Evolutionary conservation across 2,888 invertebrate species (phyloP).

Genomic region (Papilio demoleus): DNA sequence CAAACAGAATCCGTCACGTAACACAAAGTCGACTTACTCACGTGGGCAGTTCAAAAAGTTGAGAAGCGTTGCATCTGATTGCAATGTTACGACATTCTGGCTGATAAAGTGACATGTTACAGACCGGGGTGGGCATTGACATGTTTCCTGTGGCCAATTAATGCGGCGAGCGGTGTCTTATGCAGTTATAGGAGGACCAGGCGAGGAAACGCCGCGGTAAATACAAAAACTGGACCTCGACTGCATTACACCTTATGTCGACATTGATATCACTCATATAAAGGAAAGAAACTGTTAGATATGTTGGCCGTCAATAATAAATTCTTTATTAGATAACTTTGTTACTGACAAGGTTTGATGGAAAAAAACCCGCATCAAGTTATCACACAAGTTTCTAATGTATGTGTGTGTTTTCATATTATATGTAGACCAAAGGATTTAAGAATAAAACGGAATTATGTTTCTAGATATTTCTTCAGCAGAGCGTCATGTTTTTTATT

Average conservation of each 20-base stretch:
- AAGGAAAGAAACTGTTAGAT: not conserved
- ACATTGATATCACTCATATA: conserved; percentile 8
- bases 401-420: not conserved
- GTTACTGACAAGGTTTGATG: not conserved
- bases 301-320: not conserved
- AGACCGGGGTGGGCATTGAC: conserved; percentile 47
- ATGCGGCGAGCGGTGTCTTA: conserved; percentile 56
- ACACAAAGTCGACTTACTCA: not conserved
- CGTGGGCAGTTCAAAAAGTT: conserved; percentile 42
- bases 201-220: conserved; percentile 33
- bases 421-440: not conserved
- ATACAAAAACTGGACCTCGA: conserved; percentile 32
- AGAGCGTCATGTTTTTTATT: no score
- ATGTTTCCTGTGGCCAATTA: conserved; percentile 69
- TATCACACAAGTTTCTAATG: not conserved
- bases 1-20: not conserved
- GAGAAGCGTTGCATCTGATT: conserved; percentile 43
- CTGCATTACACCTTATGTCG: conserved; percentile 19
- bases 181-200: conserved; percentile 33
- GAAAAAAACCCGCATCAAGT: not conserved
- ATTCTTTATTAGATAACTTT: conserved; percentile 1
- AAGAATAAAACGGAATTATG: no score
- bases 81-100: conserved; percentile 38
- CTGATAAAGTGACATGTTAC: conserved; percentile 44
- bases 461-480: no score